These are phyloP conservation scores for Aphyosemion australe DNA, from an alignment of 2,113 vertebrate species.

Conservation along the genomic window DNA sequence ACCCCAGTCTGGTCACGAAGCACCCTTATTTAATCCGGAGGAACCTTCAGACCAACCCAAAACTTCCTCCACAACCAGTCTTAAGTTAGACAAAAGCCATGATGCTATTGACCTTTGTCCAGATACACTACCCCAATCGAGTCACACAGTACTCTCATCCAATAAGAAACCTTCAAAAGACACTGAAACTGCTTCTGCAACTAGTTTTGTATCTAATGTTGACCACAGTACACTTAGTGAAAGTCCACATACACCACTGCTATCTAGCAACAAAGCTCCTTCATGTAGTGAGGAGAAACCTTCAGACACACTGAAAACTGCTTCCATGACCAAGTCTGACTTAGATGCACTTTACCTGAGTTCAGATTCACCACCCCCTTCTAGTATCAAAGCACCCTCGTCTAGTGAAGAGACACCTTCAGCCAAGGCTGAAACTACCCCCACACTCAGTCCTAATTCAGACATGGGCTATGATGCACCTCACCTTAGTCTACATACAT, in stretches of 20 bases:
- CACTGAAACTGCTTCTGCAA: background rate
- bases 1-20: background rate
- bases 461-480: too few relatives aligned
- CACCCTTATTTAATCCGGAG: background rate
- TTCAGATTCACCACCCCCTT: background rate
- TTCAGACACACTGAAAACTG: background rate
- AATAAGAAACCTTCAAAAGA: background rate
- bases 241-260: background rate
- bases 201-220: background rate
- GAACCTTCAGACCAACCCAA: background rate
- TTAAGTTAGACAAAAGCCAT: too few relatives aligned
- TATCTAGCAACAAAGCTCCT: background rate
- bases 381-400: background rate
- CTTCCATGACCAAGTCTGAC: background rate
- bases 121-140: background rate
- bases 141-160: background rate
- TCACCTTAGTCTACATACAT: too few relatives aligned
- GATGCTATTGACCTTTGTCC: too few relatives aligned
- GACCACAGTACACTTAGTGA: background rate
- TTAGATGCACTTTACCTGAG: too few relatives aligned
- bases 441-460: too few relatives aligned
- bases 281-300: background rate
- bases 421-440: background rate
- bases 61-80: background rate
- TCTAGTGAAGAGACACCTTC: background rate